A percentile compares a stretch with the other conserved stretches of the same genome.
Conservation (phyloP, 1,140 invertebrate genomes). For the Hyles vespertilio region DNA sequence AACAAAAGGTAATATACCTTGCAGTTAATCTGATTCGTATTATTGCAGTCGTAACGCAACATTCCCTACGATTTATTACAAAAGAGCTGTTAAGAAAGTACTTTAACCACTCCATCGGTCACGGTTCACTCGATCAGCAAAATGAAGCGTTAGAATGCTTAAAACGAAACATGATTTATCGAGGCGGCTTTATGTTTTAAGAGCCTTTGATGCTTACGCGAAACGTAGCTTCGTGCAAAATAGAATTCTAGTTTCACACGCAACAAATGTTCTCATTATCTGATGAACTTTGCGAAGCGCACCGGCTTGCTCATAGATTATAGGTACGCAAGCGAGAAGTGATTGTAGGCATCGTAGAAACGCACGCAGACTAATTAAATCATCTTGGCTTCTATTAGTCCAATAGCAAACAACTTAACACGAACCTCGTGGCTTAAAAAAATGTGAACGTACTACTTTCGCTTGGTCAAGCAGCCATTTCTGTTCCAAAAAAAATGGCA, state of each 20-base stretch:
- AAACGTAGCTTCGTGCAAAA: slow-evolving; percentile 63
- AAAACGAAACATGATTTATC: slow-evolving; percentile 68
- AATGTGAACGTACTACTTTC: too few species aligned
- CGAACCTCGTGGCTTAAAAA: too few species aligned
- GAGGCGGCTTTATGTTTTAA: slow-evolving; percentile 42
- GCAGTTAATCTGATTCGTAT: slow-evolving; percentile 64
- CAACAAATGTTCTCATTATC: slow-evolving; percentile 73
- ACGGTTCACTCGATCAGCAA: slow-evolving; percentile 49
- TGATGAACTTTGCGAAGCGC: slow-evolving; percentile 57
- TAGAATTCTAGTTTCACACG: slow-evolving; percentile 73
- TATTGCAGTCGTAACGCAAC: slow-evolving; percentile 64
- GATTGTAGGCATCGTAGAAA: neutral
- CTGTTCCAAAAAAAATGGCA: too few species aligned
- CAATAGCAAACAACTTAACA: too few species aligned
- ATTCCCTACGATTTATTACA: slow-evolving; percentile 64
- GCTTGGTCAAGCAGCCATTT: too few species aligned
- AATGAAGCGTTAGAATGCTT: slow-evolving; percentile 60
- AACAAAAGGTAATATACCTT: slow-evolving; percentile 61
- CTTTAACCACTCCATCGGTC: slow-evolving; percentile 50
- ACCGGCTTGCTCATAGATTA: slow-evolving; percentile 26
- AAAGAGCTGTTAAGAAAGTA: slow-evolving; percentile 59
- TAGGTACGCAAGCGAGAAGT: slow-evolving; percentile 23
- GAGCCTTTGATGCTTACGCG: slow-evolving; percentile 62
- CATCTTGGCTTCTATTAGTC: too few species aligned
- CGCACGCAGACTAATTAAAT: too few species aligned